phyloP scores from a whole-genome alignment of 2,797 vertebrate species.

The Falco concolor region DNA sequence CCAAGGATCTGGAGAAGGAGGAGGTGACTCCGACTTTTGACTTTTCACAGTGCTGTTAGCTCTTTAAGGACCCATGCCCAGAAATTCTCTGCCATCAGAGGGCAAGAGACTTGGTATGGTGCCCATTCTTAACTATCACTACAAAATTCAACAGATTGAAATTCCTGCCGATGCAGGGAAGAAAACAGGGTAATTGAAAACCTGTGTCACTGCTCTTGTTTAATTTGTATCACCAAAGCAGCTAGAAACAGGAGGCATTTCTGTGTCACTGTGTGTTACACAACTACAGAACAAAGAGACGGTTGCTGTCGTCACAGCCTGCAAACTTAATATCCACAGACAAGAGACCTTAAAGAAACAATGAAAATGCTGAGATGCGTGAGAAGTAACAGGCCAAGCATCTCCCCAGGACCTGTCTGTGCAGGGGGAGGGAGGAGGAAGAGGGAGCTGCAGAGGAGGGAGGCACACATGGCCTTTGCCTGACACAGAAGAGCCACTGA shows the following conservation, averaged over 20 bases:
- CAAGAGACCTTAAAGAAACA: background rate
- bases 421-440: background rate
- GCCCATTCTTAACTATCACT: background rate
- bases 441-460: background rate
- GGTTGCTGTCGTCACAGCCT: background rate
- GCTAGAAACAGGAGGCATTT: background rate
- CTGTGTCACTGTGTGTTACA: background rate
- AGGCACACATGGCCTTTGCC: background rate
- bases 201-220: background rate
- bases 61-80: background rate
- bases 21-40: background rate
- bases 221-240: conserved; percentile 6
- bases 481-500: background rate
- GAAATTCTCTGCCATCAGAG: background rate
- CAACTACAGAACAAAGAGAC: background rate
- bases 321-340: background rate
- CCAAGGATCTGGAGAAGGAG: background rate
- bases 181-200: background rate
- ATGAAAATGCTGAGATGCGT: background rate
- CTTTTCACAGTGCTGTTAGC: background rate
- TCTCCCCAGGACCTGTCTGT: background rate
- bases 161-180: background rate
- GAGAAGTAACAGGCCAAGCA: background rate
- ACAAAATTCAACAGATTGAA: background rate
- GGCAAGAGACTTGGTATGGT: background rate